phyloP scores from a whole-genome alignment of 2,888 invertebrate genomes.

The Biston stratarius region DNA sequence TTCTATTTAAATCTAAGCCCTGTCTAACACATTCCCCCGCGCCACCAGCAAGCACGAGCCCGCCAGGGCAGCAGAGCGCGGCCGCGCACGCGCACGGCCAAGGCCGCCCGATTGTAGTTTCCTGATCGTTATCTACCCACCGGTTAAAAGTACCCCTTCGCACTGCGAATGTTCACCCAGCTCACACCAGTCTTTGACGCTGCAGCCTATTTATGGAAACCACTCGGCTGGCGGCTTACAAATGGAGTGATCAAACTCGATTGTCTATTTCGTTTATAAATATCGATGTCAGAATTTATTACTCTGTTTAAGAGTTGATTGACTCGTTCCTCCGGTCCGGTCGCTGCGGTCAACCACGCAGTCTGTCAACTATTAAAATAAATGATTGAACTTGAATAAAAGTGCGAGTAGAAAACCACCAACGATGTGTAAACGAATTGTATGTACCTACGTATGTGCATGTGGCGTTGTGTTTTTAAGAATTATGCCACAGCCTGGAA shows the following conservation, averaged over 20 bases:
- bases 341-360: not conserved
- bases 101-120: conserved; percentile 46
- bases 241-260: not conserved
- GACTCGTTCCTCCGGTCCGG: not conserved
- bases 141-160: conserved; percentile 2
- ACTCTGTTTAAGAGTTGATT: not conserved
- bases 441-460: no score
- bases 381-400: not conserved
- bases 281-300: not conserved
- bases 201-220: not conserved
- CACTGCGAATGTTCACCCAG: conserved; percentile 4
- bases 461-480: no score
- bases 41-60: conserved; percentile 1
- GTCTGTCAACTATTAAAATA: not conserved
- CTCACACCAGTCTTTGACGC: not conserved
- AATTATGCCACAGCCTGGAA: no score
- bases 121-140: conserved; percentile 21
- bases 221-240: not conserved
- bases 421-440: no score
- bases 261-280: not conserved
- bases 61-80: conserved; percentile 49
- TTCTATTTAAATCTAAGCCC: no score
- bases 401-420: no score
- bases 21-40: no score
- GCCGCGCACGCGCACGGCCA: conserved; percentile 54